These are phyloP conservation scores for Lacanobia oleracea DNA, from an alignment of 2,888 invertebrate species.

Conservation along the genomic window DNA sequence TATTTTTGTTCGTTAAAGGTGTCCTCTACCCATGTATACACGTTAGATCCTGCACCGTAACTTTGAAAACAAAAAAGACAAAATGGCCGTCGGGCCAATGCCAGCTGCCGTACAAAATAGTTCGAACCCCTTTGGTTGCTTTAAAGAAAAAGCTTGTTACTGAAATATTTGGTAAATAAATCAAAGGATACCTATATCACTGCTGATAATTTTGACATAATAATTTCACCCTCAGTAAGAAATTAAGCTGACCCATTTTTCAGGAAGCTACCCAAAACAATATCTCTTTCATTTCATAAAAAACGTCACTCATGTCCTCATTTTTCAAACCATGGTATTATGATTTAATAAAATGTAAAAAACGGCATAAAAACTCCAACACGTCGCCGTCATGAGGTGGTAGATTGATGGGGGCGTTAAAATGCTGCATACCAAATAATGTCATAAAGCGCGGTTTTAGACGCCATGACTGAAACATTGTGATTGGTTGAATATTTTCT, in stretches of 20 bases:
- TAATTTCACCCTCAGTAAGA: not conserved
- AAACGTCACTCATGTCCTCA: conserved; percentile 24
- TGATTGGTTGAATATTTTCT: conserved; percentile 11
- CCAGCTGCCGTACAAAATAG: too few species aligned
- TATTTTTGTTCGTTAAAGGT: too few species aligned
- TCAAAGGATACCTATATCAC: too few species aligned
- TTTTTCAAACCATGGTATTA: conserved; percentile 31
- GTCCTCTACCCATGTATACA: too few species aligned
- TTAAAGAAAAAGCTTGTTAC: too few species aligned
- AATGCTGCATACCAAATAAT: conserved; percentile 39
- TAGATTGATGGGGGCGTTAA: conserved; percentile 49
- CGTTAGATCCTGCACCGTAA: too few species aligned
- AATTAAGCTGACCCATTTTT: not conserved
- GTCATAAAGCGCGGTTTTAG: conserved; percentile 18
- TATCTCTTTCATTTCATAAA: conserved; percentile 13
- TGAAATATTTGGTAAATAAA: too few species aligned
- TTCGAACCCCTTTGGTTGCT: too few species aligned
- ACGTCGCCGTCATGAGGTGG: conserved; percentile 39
- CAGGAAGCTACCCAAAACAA: conserved; percentile 7
- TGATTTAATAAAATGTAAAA: conserved; percentile 50
- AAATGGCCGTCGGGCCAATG: too few species aligned
- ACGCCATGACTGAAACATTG: conserved; percentile 23
- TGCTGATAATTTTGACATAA: not conserved
- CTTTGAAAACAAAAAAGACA: too few species aligned
- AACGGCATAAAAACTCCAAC: conserved; percentile 26